These are phyloP conservation scores for Eleginops maclovinus DNA, from an alignment of 2,113 vertebrate genomes.

Conservation along the genomic window DNA sequence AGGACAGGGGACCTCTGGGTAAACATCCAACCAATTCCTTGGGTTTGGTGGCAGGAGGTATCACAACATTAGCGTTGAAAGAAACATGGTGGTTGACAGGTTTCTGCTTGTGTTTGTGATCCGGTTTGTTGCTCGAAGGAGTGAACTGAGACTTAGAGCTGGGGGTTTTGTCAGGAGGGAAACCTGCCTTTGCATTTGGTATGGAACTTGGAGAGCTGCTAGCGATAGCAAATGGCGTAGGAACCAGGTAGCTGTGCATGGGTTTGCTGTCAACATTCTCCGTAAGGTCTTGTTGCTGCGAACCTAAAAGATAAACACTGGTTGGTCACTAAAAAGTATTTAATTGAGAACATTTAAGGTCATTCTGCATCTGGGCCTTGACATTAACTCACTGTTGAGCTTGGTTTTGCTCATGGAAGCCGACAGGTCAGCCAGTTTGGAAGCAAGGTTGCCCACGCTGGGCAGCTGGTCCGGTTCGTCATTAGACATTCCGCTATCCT, in stretches of 20 bases:
- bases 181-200: constrained; percentile 50
- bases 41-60: constrained; percentile 58
- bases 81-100: constrained; percentile 22
- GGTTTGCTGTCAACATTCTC: constrained; percentile 17
- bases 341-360: background rate
- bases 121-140: constrained; percentile 15
- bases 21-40: constrained; percentile 49
- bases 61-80: constrained; percentile 57
- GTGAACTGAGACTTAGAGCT: constrained; percentile 20
- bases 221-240: constrained; percentile 73
- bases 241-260: constrained; percentile 66
- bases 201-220: constrained; percentile 62
- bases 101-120: constrained; percentile 29
- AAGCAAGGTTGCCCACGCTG: constrained; percentile 52
- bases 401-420: constrained; percentile 67
- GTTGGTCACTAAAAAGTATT: constrained; percentile 10
- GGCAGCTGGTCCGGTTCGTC: constrained; percentile 78
- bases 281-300: constrained; percentile 44
- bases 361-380: constrained; percentile 4
- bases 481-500: constrained; percentile 87
- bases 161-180: constrained; percentile 16
- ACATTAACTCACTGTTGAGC: constrained; percentile 66
- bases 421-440: constrained; percentile 71
- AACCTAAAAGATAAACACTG: constrained; percentile 66
- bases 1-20: constrained; percentile 78